phyloP scores from a whole-genome alignment of 53 echinoderm and acorn worm species.

The Pentamera pediparva region DNA sequence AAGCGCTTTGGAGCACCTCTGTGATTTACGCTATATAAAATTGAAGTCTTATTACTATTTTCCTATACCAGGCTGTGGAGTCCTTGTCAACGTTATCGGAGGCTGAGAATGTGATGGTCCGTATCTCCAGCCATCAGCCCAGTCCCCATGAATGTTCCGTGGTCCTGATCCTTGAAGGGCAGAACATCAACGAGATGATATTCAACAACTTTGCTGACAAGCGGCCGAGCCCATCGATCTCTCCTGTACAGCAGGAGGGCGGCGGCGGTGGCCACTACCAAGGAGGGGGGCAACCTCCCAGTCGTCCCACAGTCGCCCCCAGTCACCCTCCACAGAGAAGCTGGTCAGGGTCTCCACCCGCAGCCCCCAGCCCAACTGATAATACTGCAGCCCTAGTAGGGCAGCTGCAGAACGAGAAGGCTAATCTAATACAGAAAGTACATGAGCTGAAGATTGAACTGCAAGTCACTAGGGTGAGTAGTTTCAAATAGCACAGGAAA shows the following conservation, averaged over 20 bases:
- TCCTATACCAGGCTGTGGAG: slow-evolving; percentile 40
- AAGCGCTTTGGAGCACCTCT: background rate
- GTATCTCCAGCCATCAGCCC: background rate
- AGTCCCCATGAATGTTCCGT: slow-evolving; percentile 6
- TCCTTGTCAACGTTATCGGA: slow-evolving; percentile 44
- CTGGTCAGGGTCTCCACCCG: slow-evolving; percentile 12
- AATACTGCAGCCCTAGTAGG: background rate
- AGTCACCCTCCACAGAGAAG: slow-evolving; percentile 1
- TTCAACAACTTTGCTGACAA: slow-evolving; percentile 26
- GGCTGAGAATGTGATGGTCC: slow-evolving; percentile 14
- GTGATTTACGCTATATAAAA: too few species aligned
- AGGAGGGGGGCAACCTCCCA: background rate
- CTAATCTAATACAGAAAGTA: slow-evolving; percentile 39
- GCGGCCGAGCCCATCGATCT: slow-evolving; percentile 4
- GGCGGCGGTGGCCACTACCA: background rate
- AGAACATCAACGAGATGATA: slow-evolving; percentile 9
- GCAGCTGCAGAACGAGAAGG: slow-evolving; percentile 41
- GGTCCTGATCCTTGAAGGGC: slow-evolving; percentile 8
- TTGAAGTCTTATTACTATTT: background rate
- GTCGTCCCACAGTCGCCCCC: background rate
- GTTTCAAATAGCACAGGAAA: too few species aligned
- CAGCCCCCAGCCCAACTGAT: background rate
- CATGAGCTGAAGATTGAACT: slow-evolving; percentile 25
- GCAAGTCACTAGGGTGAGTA: slow-evolving; percentile 21
- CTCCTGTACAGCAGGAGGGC: slow-evolving; percentile 12